Percentiles rank a stretch among this genome's conserved stretches.
Evolutionary conservation across 2,797 vertebrate genomes (phyloP).

Genomic region (Phataginus tricuspis): DNA sequence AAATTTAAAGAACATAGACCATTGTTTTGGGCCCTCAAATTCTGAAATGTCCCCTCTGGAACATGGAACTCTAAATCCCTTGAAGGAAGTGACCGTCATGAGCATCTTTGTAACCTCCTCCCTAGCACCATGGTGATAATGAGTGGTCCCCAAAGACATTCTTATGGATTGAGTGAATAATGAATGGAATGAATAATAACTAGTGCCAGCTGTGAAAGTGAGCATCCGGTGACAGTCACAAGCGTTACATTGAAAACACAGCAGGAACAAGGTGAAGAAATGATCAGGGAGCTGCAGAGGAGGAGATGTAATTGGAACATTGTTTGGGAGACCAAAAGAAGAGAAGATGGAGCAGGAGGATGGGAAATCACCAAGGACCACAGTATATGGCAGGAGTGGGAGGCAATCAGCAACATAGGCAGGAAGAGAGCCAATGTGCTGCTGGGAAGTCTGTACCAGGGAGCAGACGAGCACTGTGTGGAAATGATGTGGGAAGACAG

Average conservation of each 20-base stretch:
- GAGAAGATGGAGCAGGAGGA: background rate
- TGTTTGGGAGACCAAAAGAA: background rate
- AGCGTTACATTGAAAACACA: background rate
- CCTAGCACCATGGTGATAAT: background rate
- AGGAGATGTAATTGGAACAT: background rate
- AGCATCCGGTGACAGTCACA: background rate
- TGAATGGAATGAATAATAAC: constrained; percentile 1
- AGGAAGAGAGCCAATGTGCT: constrained; percentile 38
- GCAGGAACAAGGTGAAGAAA: constrained; percentile 58
- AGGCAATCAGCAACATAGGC: background rate
- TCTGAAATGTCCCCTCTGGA: background rate
- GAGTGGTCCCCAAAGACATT: background rate
- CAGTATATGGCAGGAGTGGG: background rate
- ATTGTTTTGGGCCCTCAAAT: background rate
- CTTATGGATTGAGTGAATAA: background rate
- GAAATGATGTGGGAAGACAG: background rate
- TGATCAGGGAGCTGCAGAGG: constrained; percentile 41
- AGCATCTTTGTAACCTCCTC: background rate
- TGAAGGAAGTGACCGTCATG: background rate
- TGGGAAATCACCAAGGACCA: constrained; percentile 48
- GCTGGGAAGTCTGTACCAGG: background rate
- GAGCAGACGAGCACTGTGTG: background rate
- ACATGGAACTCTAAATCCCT: background rate
- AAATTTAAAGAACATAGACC: background rate
- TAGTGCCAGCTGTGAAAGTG: background rate